Conservation (phyloP, 1,140 invertebrate genomes). For the Linepithema humile region DNA sequence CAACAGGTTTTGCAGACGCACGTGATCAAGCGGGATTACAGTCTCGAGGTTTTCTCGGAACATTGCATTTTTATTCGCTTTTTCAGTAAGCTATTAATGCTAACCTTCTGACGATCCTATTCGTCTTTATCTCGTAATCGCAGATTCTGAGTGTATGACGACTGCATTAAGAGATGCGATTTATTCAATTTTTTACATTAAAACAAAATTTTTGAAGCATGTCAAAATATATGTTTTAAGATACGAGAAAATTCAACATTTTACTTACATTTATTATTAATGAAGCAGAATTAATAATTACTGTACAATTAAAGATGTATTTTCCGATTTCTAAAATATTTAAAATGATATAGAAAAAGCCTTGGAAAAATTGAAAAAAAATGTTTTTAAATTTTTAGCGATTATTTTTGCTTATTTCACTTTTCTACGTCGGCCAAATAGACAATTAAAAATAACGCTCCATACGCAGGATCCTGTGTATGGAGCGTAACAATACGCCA, state of each 20-base stretch:
- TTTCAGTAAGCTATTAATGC: constrained; percentile 15
- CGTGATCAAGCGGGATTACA: neutral
- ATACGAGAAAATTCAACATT: neutral
- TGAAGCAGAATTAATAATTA: neutral
- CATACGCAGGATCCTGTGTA: too few relatives aligned
- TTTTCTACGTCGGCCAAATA: neutral
- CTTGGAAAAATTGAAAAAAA: too few relatives aligned
- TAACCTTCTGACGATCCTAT: neutral
- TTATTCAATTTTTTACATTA: neutral
- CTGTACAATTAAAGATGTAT: neutral
- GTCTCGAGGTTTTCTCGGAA: constrained; percentile 2
- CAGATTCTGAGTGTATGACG: neutral
- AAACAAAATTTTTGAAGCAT: neutral
- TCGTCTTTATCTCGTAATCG: neutral
- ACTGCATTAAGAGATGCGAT: neutral
- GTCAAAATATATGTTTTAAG: neutral
- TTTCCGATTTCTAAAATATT: neutral
- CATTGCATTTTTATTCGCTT: neutral
- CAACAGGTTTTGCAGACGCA: neutral
- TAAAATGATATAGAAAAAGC: neutral
- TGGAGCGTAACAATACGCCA: constrained; percentile 5
- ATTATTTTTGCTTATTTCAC: neutral
- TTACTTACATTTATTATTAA: neutral
- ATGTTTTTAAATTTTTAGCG: neutral
- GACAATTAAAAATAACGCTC: constrained; percentile 12